Conservation (phyloP, 2,888 invertebrate species). For the Polyommatus iphigenia region DNA sequence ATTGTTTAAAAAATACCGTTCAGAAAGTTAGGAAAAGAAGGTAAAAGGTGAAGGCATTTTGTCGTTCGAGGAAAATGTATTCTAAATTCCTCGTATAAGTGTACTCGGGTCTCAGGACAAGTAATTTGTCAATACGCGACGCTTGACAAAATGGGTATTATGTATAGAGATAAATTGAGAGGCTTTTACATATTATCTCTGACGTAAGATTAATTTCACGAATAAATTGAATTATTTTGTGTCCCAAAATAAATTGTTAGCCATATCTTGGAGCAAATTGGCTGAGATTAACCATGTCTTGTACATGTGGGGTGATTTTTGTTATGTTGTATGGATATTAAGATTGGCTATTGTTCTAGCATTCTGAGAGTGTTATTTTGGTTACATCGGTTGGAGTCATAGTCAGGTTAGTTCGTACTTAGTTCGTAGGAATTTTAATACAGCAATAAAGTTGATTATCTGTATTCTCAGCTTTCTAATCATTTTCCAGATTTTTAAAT, state of each 20-base stretch:
- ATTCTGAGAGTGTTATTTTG: not conserved
- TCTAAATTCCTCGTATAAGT: conserved; percentile 2
- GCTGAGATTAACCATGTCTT: not conserved
- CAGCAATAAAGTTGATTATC: too few relatives aligned
- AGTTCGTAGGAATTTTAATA: too few relatives aligned
- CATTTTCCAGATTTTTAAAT: too few relatives aligned
- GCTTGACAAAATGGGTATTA: conserved; percentile 23
- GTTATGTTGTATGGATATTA: not conserved
- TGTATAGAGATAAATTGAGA: conserved; percentile 26
- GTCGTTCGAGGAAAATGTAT: not conserved
- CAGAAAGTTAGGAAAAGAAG: not conserved
- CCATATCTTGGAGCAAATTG: not conserved
- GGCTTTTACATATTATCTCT: conserved; percentile 17
- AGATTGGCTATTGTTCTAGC: not conserved
- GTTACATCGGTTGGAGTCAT: not conserved
- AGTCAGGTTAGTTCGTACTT: too few relatives aligned
- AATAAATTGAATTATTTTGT: conserved; percentile 24
- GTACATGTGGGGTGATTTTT: not conserved
- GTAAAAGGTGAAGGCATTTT: conserved; percentile 16
- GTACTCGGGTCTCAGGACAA: not conserved
- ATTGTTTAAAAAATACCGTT: too few relatives aligned
- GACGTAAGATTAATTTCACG: conserved; percentile 19
- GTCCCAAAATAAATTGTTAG: not conserved
- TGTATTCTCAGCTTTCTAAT: too few relatives aligned
- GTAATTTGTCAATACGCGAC: conserved; percentile 25